Conservation (phyloP, 2,888 invertebrate species). For the Cerastoderma edule region DNA sequence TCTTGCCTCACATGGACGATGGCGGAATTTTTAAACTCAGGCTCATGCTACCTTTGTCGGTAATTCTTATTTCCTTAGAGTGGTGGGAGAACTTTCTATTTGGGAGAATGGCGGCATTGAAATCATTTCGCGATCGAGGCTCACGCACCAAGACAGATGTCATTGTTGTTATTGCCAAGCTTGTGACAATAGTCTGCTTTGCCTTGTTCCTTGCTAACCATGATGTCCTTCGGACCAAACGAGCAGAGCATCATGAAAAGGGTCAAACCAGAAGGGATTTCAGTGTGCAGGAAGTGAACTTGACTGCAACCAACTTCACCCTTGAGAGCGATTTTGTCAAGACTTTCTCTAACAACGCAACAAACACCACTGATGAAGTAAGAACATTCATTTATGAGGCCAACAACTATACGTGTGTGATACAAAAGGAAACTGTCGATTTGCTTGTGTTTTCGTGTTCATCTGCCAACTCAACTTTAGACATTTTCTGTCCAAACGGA, state of each 20-base stretch:
- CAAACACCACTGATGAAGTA: background rate
- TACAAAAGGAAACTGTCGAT: background rate
- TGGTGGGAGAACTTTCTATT: slow-evolving; percentile 97
- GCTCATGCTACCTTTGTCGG: slow-evolving; percentile 13
- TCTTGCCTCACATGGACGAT: slow-evolving; percentile 12
- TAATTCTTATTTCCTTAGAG: slow-evolving; percentile 92
- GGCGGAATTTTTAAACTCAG: slow-evolving; percentile 6
- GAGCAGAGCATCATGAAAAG: background rate
- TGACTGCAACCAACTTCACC: too few relatives aligned
- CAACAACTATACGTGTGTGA: slow-evolving; percentile 1
- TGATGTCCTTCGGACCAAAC: background rate
- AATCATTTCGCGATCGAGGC: background rate
- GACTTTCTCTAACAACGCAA: background rate
- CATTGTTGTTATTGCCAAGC: background rate
- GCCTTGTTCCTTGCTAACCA: background rate
- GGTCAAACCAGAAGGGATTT: background rate
- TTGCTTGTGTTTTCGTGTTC: background rate
- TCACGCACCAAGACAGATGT: background rate
- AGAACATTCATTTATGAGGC: background rate
- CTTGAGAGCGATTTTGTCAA: background rate
- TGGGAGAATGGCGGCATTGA: slow-evolving; percentile 9
- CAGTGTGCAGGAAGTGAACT: too few relatives aligned
- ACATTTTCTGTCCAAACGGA: background rate
- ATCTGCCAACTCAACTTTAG: background rate
- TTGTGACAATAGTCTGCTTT: slow-evolving; percentile 13